Evolutionary conservation across 2,797 vertebrate genomes (phyloP), one percentile per base, ranked within the genome.

Genomic region (Phaenicophaeus curvirostris): DNA sequence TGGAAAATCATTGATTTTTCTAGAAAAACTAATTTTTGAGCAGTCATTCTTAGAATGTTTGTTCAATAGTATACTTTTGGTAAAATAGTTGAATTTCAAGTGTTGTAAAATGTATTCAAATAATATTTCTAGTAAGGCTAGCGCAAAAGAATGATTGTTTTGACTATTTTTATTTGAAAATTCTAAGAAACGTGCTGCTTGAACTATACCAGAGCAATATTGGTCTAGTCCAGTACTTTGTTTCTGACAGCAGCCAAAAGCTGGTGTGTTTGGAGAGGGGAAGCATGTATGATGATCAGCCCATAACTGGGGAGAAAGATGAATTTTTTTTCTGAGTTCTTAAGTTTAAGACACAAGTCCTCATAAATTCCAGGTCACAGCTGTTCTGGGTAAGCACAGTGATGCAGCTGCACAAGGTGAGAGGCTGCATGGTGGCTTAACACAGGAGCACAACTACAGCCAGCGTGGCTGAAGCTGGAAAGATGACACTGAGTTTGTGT

Each of bases 11-110:
- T 65, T 78, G 51, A 41, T 84, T 91, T 78, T 90, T 90, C 59
- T 35, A 87, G 87, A 91, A 91, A 48, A 42, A 90, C 44, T 37
- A 24, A 3, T 78, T 86, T 94, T 86, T 86, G 33, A 90, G 50
- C 61, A 67, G 61, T 76, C 54, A 66, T 94, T 95, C 39, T 87
- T 92, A 69, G 69, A 37, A 76, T 72, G 13, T 15, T 81, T 84
- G 24, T 82, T 89, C 18, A 8, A 16, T 81, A 75, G 28, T 59
- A 21, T 91, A 58, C 18, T 94, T 90, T 15, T 44, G 76, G 41
- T 51, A 54, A 79, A 88, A 67, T 21, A 28, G 15, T 37, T 75
- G 41, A 82, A 74, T 72, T 89, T 63, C 2, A 90, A 79, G 53
- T 33, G 24, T 59, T 62, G 23, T 80, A 68, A 68, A 59, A 59